Conservation (phyloP, 1,140 invertebrate genomes). For the Drosophila kanapiae region DNA sequence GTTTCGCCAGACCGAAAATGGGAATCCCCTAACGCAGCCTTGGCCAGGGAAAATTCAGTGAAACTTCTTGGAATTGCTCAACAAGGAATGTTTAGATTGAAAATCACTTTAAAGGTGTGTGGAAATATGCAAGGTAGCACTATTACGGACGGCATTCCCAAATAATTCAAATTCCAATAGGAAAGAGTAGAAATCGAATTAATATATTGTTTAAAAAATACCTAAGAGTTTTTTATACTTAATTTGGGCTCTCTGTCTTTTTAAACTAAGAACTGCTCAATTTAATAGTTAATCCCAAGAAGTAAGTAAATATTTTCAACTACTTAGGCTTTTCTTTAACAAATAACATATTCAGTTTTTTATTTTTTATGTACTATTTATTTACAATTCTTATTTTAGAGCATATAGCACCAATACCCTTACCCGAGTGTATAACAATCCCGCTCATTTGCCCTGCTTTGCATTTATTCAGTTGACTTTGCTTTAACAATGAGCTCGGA, state of each 20-base stretch:
- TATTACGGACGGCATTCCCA: background rate
- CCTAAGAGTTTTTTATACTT: too few species aligned
- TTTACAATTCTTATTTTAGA: background rate
- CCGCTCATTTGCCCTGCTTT: slow-evolving; percentile 73
- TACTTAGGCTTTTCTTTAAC: background rate
- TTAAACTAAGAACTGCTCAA: too few species aligned
- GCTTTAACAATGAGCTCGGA: slow-evolving; percentile 71
- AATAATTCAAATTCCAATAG: background rate
- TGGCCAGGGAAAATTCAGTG: background rate
- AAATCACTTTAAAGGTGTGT: background rate
- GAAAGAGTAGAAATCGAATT: background rate
- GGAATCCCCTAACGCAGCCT: slow-evolving; percentile 3
- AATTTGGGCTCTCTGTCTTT: too few species aligned
- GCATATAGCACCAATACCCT: background rate
- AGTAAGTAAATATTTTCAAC: background rate
- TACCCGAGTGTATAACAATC: slow-evolving; percentile 16
- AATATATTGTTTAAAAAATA: too few species aligned
- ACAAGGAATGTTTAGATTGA: background rate
- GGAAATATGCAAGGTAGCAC: background rate
- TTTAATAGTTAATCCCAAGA: background rate
- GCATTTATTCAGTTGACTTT: slow-evolving; percentile 80
- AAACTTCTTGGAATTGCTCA: background rate
- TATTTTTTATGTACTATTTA: background rate
- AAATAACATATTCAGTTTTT: too few species aligned
- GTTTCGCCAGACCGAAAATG: background rate